phyloP scores from a whole-genome alignment of 1,140 invertebrate genomes.

The Phymorhynchus buccinoides region DNA sequence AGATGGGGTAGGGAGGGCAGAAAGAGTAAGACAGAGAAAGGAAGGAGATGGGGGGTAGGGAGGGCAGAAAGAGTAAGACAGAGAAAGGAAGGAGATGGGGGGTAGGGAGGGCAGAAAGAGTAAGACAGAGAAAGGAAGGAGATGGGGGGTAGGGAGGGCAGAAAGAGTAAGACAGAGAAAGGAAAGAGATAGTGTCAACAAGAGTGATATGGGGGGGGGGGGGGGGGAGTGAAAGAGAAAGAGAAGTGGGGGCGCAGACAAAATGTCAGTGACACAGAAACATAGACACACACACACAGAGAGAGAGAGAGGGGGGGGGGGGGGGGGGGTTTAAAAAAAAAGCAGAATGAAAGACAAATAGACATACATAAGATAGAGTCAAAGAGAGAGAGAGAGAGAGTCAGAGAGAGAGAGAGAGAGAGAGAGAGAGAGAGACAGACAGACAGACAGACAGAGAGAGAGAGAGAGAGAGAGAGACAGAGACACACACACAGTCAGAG shows the following conservation, averaged over 20 bases:
- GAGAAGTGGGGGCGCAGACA: neutral
- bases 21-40: neutral
- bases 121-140: neutral
- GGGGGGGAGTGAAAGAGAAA: neutral
- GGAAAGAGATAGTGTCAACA: neutral
- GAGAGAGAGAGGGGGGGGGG: too few relatives aligned
- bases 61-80: neutral
- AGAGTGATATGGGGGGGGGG: neutral
- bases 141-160: neutral
- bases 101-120: neutral
- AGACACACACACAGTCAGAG: too few relatives aligned
- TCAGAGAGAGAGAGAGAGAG: neutral
- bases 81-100: neutral
- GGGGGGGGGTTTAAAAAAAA: too few relatives aligned
- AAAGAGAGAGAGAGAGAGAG: neutral
- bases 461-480: too few relatives aligned
- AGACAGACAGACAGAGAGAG: too few relatives aligned
- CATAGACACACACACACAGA: neutral
- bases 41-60: neutral
- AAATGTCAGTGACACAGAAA: neutral
- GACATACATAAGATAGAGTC: too few relatives aligned
- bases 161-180: neutral
- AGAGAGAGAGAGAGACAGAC: neutral
- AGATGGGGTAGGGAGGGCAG: neutral
- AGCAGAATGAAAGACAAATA: too few relatives aligned